phyloP scores from a whole-genome alignment of 2,113 vertebrate species.

The Eulacestoma nigropectus region DNA sequence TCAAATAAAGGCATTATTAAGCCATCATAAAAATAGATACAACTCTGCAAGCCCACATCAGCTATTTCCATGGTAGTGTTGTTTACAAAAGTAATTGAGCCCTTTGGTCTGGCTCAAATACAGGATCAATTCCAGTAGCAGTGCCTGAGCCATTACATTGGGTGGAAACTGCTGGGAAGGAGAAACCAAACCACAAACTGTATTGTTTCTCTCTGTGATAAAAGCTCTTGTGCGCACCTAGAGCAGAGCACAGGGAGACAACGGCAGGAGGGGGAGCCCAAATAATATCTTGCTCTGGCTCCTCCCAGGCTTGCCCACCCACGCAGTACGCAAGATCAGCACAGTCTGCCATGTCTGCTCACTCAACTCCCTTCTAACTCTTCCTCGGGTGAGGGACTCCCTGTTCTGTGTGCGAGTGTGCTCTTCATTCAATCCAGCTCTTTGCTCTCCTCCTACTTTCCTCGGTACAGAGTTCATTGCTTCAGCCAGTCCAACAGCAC shows the following conservation, averaged over 20 bases:
- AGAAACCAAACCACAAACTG: background rate
- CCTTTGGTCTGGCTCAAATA: background rate
- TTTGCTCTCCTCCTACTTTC: background rate
- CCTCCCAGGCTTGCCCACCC: background rate
- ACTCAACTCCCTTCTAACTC: background rate
- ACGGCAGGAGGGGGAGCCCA: background rate
- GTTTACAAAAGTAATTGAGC: background rate
- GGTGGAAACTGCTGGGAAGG: background rate
- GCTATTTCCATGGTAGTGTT: background rate
- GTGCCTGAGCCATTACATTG: background rate
- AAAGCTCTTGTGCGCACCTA: background rate
- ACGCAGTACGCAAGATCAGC: accelerated
- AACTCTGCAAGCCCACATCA: background rate
- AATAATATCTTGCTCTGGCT: background rate
- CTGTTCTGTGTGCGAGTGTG: accelerated
- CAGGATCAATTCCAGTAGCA: background rate
- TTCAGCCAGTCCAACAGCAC: background rate
- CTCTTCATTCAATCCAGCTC: background rate
- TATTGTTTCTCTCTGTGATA: background rate
- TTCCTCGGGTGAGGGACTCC: background rate
- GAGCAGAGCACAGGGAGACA: background rate
- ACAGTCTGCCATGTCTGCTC: accelerated
- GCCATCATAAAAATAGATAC: background rate
- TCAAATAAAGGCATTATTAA: background rate
- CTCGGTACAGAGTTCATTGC: background rate